Conservation (phyloP, 2,888 invertebrate genomes). For the Anthophora plumipes region DNA sequence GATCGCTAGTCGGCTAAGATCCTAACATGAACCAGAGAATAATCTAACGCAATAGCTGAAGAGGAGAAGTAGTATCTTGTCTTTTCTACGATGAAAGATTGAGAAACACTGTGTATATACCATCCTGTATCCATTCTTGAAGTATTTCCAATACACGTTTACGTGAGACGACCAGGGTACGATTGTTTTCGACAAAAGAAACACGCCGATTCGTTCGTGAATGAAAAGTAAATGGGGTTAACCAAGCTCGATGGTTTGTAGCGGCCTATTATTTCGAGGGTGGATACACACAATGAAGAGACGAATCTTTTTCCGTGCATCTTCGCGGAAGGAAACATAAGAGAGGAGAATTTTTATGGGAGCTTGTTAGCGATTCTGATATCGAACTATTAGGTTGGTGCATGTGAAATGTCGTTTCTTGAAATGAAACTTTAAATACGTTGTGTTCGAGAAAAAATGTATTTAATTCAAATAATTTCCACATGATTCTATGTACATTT, state of each 20-base stretch:
- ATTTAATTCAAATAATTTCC: too few relatives aligned
- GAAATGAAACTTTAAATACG: too few relatives aligned
- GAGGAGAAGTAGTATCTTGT: not conserved
- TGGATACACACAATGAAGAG: constrained; percentile 64
- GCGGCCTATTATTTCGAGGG: constrained; percentile 67
- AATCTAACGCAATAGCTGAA: constrained; percentile 3
- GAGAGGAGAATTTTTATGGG: constrained; percentile 21
- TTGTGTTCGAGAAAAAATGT: too few relatives aligned
- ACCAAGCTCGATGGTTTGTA: constrained; percentile 63
- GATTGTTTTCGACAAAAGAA: constrained; percentile 71
- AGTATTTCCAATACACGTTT: constrained; percentile 58
- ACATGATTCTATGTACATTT: too few relatives aligned
- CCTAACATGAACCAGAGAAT: constrained; percentile 29
- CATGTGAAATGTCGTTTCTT: too few relatives aligned
- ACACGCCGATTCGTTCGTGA: constrained; percentile 56
- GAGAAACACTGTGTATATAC: constrained; percentile 54
- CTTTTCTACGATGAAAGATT: constrained; percentile 11
- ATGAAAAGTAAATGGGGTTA: constrained; percentile 73
- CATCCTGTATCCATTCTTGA: constrained; percentile 11
- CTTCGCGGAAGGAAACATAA: constrained; percentile 47
- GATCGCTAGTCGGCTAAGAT: constrained; percentile 62
- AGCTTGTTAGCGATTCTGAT: constrained; percentile 31
- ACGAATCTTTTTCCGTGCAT: constrained; percentile 64
- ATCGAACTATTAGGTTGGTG: constrained; percentile 15
- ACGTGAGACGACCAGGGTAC: constrained; percentile 45